Conservation (phyloP, 1,140 invertebrate species). For the Drosophila nebulosa region DNA sequence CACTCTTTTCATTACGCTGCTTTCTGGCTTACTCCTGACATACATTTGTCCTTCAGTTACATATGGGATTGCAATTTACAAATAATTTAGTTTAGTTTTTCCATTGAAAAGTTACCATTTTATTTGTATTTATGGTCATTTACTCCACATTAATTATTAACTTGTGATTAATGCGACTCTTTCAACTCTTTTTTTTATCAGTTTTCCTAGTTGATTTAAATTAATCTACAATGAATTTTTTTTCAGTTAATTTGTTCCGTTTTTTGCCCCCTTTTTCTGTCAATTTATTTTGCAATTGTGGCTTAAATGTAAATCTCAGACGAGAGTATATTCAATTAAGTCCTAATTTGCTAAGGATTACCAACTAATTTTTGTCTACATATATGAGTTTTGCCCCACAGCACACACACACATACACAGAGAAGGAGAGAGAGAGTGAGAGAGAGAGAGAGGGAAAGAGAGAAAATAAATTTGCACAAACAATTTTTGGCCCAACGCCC, state of each 20-base stretch:
- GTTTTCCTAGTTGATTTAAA: background rate
- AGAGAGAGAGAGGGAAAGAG: too few species aligned
- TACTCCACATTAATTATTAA: background rate
- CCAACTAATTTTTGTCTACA: slow-evolving; percentile 20
- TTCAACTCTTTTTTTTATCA: background rate
- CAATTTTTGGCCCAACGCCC: slow-evolving; percentile 29
- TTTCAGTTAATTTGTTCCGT: background rate
- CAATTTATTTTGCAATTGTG: background rate
- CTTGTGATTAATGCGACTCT: background rate
- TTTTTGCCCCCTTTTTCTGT: background rate
- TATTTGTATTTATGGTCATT: background rate
- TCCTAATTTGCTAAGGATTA: slow-evolving; percentile 50
- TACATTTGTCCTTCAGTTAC: too few species aligned
- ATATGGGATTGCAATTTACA: too few species aligned
- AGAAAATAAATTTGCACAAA: slow-evolving; percentile 30
- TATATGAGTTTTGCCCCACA: slow-evolving; percentile 29
- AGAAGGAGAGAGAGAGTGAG: too few species aligned
- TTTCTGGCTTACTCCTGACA: too few species aligned
- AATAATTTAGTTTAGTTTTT: too few species aligned
- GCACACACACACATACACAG: background rate
- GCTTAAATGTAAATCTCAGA: background rate
- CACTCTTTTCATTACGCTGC: too few species aligned
- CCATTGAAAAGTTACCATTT: background rate
- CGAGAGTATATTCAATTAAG: slow-evolving; percentile 47
- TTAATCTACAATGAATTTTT: slow-evolving; percentile 8